Evolutionary conservation across 2,113 vertebrate genomes (phyloP), one percentile per base, ranked within the genome.

Genomic region (Cardinalis cardinalis): DNA sequence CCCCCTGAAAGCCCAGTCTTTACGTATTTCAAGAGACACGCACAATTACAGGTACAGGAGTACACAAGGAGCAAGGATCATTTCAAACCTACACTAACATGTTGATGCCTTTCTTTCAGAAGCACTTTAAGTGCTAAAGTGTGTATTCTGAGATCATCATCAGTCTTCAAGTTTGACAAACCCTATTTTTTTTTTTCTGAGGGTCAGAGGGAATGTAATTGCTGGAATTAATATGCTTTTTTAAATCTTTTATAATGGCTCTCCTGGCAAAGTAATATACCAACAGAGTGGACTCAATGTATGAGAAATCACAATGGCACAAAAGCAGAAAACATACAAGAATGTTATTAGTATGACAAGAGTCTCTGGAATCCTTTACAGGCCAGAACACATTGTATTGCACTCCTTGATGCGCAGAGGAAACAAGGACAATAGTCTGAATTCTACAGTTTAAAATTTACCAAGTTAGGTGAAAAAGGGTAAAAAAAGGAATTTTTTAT

Each of bases 331-430:
- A 53, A 53, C 29, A 53, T 53, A 53, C 8, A 84, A 32, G 38
- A 44, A 48, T 11, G 24, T 8, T 43, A 13, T 21, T 48, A 56
- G 34, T 20, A 84, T 21, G 10, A 41, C 69, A 55, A 36, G 31
- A 58, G 44, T 23, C 44, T 72, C 20, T 52, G 51, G 40, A 84
- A 72, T 32, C 12, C 40, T 73, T 56, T 36, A 65, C 14, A 77
- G 31, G 24, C 7, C 41, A 58, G 25, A 87, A 55, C 4, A 44
- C 1, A 5, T 29, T 40, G 64, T 1, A 2, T 4, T 34, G 32
- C 24, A 18, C 5, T 59, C 23, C 14, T 3, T 4, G 0, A 3
- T 4, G 4, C 15, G 36, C n/a, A 69, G n/a, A 28, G 12, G 14
- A 73, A 90, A 41, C 23, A 55, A 41, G 10, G 12, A 14, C 28